These are phyloP conservation scores for Gymnoscopelus microlampas DNA, from an alignment of 2,797 vertebrate genomes.

Conservation along the genomic window DNA sequence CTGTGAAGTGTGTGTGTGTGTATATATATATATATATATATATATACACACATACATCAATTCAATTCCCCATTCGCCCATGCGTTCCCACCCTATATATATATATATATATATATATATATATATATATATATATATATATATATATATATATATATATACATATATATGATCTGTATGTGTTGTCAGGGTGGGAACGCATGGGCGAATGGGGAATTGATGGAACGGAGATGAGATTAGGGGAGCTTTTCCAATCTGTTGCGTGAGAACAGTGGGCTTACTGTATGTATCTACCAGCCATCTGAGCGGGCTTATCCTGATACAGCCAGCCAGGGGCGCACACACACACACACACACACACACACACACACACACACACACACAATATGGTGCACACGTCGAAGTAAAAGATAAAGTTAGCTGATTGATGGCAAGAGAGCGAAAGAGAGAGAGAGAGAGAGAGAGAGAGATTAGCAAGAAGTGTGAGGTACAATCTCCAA, in stretches of 20 bases:
- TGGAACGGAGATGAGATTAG: conserved; percentile 81
- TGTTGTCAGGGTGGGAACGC: conserved; percentile 51
- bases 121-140: conserved; percentile 13
- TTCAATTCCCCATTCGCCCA: no score
- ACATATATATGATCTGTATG: conserved; percentile 13
- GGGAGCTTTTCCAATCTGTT: conserved; percentile 74
- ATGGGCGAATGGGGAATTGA: conserved; percentile 68
- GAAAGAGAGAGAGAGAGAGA: conserved; percentile 9
- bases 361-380: conserved; percentile 30
- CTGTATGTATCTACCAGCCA: conserved; percentile 75
- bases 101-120: conserved; percentile 11
- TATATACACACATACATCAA: no score
- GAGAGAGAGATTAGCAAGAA: not conserved
- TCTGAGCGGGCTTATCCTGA: conserved; percentile 76
- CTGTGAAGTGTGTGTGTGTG: no score
- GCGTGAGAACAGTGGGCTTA: conserved; percentile 75
- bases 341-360: conserved; percentile 29
- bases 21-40: no score
- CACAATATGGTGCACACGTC: not conserved
- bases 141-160: conserved; percentile 21
- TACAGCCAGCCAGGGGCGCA: conserved; percentile 65
- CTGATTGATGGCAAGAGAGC: conserved; percentile 38
- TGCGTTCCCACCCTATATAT: not conserved
- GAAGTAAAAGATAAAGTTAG: conserved; percentile 48
- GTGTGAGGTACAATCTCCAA: conserved; percentile 60